Conservation (phyloP, 2,797 vertebrate genomes). For the Ctenosaura bakeri region DNA sequence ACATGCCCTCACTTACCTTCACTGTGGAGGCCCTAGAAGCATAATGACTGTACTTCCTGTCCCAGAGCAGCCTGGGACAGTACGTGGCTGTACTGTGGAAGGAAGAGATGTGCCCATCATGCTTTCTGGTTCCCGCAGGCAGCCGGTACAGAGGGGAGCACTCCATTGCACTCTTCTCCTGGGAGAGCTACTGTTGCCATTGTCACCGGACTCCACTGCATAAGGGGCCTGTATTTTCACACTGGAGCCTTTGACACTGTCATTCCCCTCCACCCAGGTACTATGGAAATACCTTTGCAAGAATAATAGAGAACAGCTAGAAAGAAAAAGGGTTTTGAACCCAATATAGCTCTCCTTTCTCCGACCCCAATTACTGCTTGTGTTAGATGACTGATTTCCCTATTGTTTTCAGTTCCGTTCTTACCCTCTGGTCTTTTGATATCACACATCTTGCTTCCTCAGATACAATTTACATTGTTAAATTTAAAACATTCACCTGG, state of each 20-base stretch:
- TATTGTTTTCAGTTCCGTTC: conserved; percentile 8
- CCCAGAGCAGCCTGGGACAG: too few species aligned
- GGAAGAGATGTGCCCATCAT: too few species aligned
- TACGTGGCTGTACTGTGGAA: too few species aligned
- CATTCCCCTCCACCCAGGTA: neutral
- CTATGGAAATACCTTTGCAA: neutral
- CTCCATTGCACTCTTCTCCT: too few species aligned
- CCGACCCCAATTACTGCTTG: neutral
- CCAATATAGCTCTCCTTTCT: neutral
- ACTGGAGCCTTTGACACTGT: neutral
- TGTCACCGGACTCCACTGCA: too few species aligned
- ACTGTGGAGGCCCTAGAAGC: too few species aligned
- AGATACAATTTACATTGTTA: neutral
- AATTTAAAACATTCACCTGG: neutral
- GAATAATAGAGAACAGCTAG: conserved; percentile 7
- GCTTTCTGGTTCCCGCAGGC: too few species aligned
- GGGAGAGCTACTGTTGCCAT: too few species aligned
- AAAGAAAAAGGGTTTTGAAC: neutral
- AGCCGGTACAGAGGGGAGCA: too few species aligned
- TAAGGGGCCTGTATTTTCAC: too few species aligned
- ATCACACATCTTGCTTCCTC: neutral
- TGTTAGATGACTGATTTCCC: conserved; percentile 13
- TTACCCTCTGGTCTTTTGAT: conserved; percentile 1
- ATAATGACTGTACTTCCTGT: too few species aligned
- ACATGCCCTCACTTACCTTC: too few species aligned